Conservation (phyloP, 2,797 vertebrate genomes). For the Protonibea diacanthus region DNA sequence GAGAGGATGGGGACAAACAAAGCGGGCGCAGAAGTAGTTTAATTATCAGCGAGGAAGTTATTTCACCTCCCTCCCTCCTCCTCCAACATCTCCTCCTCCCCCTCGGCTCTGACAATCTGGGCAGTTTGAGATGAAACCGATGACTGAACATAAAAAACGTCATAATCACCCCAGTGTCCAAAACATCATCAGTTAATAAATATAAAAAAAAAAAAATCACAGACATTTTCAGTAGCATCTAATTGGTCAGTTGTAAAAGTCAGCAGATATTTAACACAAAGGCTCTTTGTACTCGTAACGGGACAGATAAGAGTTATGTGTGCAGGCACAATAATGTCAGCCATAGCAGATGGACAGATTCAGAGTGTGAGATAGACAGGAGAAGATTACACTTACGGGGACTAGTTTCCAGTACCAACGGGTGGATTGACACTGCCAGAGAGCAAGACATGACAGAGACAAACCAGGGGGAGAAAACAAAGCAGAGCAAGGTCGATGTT, state of each 20-base stretch:
- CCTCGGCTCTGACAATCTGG: conserved; percentile 31
- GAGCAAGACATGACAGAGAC: conserved; percentile 78
- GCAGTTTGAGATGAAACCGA: conserved; percentile 54
- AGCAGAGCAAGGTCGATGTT: conserved; percentile 60
- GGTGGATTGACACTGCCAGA: conserved; percentile 88
- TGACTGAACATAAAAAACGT: conserved; percentile 36
- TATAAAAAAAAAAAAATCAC: background rate
- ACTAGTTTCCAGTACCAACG: conserved; percentile 98
- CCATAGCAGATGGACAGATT: conserved; percentile 59
- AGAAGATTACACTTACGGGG: conserved; percentile 87
- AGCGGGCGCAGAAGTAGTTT: conserved; percentile 33
- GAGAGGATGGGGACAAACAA: conserved; percentile 43
- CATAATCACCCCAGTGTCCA: conserved; percentile 30
- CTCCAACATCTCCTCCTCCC: conserved; percentile 41
- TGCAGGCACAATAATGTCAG: conserved; percentile 63
- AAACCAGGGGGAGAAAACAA: conserved; percentile 62
- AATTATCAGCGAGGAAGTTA: conserved; percentile 14
- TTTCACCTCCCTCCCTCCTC: conserved; percentile 43
- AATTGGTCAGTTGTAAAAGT: conserved; percentile 24
- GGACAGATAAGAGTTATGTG: conserved; percentile 41
- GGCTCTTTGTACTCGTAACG: conserved; percentile 6
- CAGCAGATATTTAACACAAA: conserved; percentile 19
- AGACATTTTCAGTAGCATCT: conserved; percentile 19
- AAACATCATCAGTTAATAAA: conserved; percentile 33
- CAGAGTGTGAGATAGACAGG: conserved; percentile 30